Conservation (phyloP, 2,888 invertebrate species). For the Thymelicus lineola region DNA sequence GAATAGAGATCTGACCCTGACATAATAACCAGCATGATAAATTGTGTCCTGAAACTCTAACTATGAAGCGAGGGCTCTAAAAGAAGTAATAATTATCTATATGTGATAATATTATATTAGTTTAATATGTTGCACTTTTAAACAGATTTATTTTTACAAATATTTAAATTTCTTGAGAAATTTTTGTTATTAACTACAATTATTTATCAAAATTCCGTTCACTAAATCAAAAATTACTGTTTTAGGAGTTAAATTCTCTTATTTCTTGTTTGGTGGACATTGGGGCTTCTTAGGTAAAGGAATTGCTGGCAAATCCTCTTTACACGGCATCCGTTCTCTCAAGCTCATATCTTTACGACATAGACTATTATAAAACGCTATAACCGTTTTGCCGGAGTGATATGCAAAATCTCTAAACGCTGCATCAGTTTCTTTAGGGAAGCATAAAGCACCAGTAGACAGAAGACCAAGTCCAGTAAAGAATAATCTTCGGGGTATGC, state of each 20-base stretch:
- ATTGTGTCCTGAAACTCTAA: too few species aligned
- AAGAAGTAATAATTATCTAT: too few species aligned
- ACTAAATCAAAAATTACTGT: too few species aligned
- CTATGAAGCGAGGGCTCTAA: too few species aligned
- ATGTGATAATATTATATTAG: background rate
- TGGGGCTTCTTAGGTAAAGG: conserved; percentile 38
- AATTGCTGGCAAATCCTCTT: conserved; percentile 52
- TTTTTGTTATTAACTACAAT: too few species aligned
- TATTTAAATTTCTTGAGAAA: too few species aligned
- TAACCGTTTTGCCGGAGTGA: conserved; percentile 43
- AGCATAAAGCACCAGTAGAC: conserved; percentile 58
- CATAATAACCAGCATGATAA: too few species aligned
- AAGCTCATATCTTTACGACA: conserved; percentile 50
- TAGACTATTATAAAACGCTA: conserved; percentile 50
- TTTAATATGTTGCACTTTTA: background rate
- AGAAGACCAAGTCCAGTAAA: conserved; percentile 54
- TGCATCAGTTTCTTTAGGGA: conserved; percentile 66
- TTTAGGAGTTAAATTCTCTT: background rate
- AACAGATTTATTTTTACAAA: background rate
- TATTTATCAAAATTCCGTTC: too few species aligned
- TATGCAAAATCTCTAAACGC: conserved; percentile 52
- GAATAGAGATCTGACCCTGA: too few species aligned
- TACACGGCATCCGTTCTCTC: conserved; percentile 56
- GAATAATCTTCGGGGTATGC: conserved; percentile 50
- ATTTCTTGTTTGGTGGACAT: conserved; percentile 46